A percentile compares a stretch with the other conserved stretches of the same genome.
Conservation (phyloP, 2,797 vertebrate genomes). For the Philypnodon macrostomus region DNA sequence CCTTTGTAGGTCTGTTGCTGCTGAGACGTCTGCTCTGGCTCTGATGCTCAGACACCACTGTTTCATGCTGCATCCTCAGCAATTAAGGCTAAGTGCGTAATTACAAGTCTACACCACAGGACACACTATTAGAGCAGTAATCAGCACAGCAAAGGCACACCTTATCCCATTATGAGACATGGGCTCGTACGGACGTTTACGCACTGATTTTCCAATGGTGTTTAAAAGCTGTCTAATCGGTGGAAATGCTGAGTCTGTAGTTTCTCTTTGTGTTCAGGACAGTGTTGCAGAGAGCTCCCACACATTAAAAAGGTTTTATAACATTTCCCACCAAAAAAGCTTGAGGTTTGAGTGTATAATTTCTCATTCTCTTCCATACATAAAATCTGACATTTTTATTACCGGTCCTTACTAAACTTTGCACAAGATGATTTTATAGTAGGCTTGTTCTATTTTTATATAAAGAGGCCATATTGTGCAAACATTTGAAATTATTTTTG, state of each 20-base stretch:
- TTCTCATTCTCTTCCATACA: too few species aligned
- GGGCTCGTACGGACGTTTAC: slow-evolving; percentile 7
- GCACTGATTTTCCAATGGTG: slow-evolving; percentile 52
- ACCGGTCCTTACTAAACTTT: too few species aligned
- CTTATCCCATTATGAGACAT: slow-evolving; percentile 22
- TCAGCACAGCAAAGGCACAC: slow-evolving; percentile 53
- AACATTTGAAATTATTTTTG: too few species aligned
- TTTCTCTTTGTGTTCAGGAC: slow-evolving; percentile 16
- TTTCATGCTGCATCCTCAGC: slow-evolving; percentile 54
- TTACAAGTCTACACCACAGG: slow-evolving; percentile 54
- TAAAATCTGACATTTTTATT: too few species aligned
- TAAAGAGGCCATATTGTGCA: too few species aligned
- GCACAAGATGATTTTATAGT: too few species aligned
- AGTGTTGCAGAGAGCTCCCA: slow-evolving; percentile 18
- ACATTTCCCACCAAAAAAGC: slow-evolving; percentile 21
- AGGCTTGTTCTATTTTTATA: too few species aligned
- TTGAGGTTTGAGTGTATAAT: slow-evolving; percentile 54
- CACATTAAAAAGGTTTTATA: too few species aligned
- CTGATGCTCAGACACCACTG: slow-evolving; percentile 54
- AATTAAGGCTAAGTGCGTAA: slow-evolving; percentile 58
- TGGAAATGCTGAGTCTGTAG: slow-evolving; percentile 42
- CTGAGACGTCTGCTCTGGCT: slow-evolving; percentile 41
- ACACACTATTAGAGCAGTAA: slow-evolving; percentile 49
- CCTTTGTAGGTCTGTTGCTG: slow-evolving; percentile 27
- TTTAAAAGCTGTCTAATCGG: slow-evolving; percentile 51